Conservation (phyloP, 2,888 invertebrate species). For the Ceratothoa steindachneri region DNA sequence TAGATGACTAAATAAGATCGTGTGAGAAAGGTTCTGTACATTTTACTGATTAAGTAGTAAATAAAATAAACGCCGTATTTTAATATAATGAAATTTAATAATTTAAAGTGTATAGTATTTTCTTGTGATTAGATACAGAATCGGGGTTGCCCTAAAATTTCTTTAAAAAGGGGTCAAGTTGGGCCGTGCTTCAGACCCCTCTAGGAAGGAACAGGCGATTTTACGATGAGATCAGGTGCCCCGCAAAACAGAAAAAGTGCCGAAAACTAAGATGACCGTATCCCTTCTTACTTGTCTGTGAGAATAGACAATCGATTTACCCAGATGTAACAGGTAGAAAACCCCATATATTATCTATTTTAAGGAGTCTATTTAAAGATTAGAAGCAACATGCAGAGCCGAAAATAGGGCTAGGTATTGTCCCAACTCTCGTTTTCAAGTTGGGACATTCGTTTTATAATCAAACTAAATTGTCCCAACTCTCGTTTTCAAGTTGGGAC, state of each 20-base stretch:
- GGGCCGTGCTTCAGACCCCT: background rate
- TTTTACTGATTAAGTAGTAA: background rate
- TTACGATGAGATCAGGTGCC: background rate
- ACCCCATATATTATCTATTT: too few species aligned
- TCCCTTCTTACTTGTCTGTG: too few species aligned
- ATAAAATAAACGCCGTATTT: background rate
- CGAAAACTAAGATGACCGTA: background rate
- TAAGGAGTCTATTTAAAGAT: too few species aligned
- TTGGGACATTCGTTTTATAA: too few species aligned
- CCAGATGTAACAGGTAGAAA: too few species aligned
- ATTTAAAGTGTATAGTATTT: background rate
- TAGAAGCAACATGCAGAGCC: too few species aligned
- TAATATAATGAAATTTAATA: background rate
- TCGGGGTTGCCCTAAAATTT: background rate
- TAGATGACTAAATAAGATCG: background rate
- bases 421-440: too few species aligned
- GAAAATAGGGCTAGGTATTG: too few species aligned
- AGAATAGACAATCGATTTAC: too few species aligned
- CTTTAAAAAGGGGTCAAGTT: background rate
- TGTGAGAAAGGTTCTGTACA: background rate
- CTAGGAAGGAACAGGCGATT: background rate
- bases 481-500: too few species aligned
- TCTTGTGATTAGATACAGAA: background rate
- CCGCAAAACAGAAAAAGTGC: background rate
- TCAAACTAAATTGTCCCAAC: too few species aligned